phyloP scores from a whole-genome alignment of 2,888 invertebrate species.

The Beris chalybata region DNA sequence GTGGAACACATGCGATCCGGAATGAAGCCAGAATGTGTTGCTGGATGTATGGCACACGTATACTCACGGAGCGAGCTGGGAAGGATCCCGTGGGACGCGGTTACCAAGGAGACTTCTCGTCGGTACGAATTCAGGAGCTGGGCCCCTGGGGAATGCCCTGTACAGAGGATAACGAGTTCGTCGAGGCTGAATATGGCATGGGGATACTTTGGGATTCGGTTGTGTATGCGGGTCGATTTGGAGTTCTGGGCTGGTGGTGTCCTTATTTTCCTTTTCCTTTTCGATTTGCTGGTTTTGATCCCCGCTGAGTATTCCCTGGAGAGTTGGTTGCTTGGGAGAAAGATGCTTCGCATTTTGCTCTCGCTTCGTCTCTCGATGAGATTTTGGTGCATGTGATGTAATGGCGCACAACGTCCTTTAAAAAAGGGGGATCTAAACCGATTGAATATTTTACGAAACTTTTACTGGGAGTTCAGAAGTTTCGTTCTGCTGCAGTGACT shows the following conservation, averaged over 20 bases:
- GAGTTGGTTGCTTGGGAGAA: constrained; percentile 18
- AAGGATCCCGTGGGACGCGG: constrained; percentile 32
- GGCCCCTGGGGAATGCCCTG: constrained; percentile 13
- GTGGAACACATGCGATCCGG: constrained; percentile 35
- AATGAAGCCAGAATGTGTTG: constrained; percentile 8
- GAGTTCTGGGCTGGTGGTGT: constrained; percentile 22
- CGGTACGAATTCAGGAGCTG: constrained; percentile 27
- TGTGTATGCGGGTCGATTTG: constrained; percentile 23
- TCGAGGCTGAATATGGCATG: constrained; percentile 23
- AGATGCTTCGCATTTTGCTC: constrained; percentile 20
- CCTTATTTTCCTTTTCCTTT: constrained; percentile 20
- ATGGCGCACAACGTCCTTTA: too few relatives aligned
- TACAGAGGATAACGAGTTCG: constrained; percentile 38
- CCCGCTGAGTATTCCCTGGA: constrained; percentile 11
- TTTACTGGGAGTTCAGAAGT: too few relatives aligned
- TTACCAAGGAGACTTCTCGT: constrained; percentile 30
- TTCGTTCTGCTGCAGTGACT: too few relatives aligned
- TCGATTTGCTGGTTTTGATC: constrained; percentile 11
- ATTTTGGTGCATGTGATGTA: too few relatives aligned
- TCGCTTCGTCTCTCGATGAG: background rate
- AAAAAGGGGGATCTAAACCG: too few relatives aligned
- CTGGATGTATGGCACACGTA: constrained; percentile 19
- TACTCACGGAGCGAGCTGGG: constrained; percentile 11
- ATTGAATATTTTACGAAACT: too few relatives aligned
- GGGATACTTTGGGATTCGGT: constrained; percentile 31